These are phyloP conservation scores for Pandemis heparana DNA, from an alignment of 2,888 invertebrate species.

Conservation along the genomic window DNA sequence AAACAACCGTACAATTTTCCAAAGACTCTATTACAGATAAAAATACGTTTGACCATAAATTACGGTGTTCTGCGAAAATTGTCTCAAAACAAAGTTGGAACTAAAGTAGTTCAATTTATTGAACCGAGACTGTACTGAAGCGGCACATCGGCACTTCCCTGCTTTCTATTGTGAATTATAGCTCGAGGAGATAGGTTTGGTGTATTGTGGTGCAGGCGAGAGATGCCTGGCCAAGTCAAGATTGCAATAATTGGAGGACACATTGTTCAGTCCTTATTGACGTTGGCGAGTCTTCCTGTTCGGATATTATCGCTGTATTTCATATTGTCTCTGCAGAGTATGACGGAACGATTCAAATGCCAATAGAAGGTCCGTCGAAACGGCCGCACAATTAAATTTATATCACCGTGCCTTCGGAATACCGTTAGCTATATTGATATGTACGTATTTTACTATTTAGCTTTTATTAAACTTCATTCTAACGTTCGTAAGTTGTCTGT, in stretches of 20 bases:
- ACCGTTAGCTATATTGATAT: background rate
- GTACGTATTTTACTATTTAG: no score
- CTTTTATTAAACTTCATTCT: no score
- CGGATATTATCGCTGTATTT: background rate
- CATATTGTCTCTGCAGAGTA: background rate
- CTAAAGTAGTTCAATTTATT: slow-evolving; percentile 64
- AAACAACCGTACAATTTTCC: slow-evolving; percentile 34
- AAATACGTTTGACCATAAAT: slow-evolving; percentile 39
- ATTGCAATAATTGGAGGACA: slow-evolving; percentile 37
- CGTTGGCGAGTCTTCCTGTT: slow-evolving; percentile 11
- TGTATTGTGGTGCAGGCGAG: slow-evolving; percentile 53
- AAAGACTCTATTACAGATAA: slow-evolving; percentile 37
- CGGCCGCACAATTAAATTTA: background rate
- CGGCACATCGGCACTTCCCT: slow-evolving; percentile 61
- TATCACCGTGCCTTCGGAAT: background rate
- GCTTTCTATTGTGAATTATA: slow-evolving; percentile 69
- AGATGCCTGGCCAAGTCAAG: slow-evolving; percentile 47
- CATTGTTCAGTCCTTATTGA: slow-evolving; percentile 24
- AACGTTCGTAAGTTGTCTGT: no score
- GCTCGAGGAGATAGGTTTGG: slow-evolving; percentile 57
- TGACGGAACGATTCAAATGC: background rate
- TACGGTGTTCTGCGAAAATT: slow-evolving; percentile 48
- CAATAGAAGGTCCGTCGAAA: background rate
- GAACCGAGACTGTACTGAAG: slow-evolving; percentile 61
- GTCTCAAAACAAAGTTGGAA: slow-evolving; percentile 57